A percentile compares a stretch with the other conserved stretches of the same genome.
These are phyloP conservation scores for Campaea margaritaria DNA, from an alignment of 2,888 invertebrate species.

Conservation along the genomic window DNA sequence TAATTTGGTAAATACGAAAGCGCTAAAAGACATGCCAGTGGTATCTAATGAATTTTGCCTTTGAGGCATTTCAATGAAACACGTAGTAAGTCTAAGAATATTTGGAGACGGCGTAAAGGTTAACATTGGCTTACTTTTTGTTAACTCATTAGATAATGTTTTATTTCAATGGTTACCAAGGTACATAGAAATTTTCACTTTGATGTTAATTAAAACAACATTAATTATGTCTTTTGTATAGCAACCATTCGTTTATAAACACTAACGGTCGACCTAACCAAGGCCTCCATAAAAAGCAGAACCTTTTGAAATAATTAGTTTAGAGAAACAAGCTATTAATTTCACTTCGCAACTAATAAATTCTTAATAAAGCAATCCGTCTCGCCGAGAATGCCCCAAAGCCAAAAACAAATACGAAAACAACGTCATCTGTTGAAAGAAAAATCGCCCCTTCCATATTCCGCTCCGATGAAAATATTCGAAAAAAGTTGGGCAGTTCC, in stretches of 20 bases:
- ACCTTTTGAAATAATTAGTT: not conserved
- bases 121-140: conserved; percentile 49
- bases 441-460: conserved; percentile 41
- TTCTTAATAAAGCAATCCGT: conserved; percentile 28
- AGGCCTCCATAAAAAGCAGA: not conserved
- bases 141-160: conserved; percentile 29
- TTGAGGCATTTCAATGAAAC: conserved; percentile 52
- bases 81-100: conserved; percentile 46
- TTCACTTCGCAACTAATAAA: conserved; percentile 3
- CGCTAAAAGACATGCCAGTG: conserved; percentile 41
- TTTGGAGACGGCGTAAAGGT: conserved; percentile 39
- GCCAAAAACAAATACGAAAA: conserved; percentile 32
- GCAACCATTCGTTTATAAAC: too few relatives aligned
- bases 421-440: conserved; percentile 38
- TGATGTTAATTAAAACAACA: too few relatives aligned
- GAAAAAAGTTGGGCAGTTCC: conserved; percentile 47
- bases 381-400: conserved; percentile 26
- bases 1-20: conserved; percentile 45
- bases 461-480: conserved; percentile 41
- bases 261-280: not conserved
- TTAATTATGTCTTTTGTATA: too few relatives aligned
- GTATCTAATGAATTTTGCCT: conserved; percentile 49
- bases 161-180: too few relatives aligned
- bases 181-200: too few relatives aligned
- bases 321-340: not conserved